Evolutionary conservation across 2,888 invertebrate genomes (phyloP).

Genomic region (Litoditis marina): DNA sequence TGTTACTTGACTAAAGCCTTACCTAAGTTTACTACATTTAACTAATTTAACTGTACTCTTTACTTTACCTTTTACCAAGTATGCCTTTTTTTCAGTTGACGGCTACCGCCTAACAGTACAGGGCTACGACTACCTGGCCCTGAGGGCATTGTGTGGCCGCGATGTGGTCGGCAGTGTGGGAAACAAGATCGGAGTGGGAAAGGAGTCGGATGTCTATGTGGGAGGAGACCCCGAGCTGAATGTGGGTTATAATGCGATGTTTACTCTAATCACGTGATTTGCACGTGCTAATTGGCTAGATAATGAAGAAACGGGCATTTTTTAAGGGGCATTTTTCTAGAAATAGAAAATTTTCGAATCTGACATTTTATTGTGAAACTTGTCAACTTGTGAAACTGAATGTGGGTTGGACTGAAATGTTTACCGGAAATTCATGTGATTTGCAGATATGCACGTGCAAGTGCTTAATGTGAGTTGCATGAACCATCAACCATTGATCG

Average conservation of each 20-base stretch:
- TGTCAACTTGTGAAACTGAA: background rate
- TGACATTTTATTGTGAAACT: background rate
- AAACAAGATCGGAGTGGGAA: slow-evolving; percentile 96
- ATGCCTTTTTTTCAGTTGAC: slow-evolving; percentile 72
- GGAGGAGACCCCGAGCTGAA: slow-evolving; percentile 57
- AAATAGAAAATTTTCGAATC: background rate
- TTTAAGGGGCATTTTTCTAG: too few species aligned
- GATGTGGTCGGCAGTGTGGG: slow-evolving; percentile 74
- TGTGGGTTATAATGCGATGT: slow-evolving; percentile 20
- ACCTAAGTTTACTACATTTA: background rate
- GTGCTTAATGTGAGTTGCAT: too few species aligned
- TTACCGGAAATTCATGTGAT: too few species aligned
- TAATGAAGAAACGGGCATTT: background rate
- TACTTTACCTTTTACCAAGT: too few species aligned
- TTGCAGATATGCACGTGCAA: too few species aligned
- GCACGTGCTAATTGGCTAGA: too few species aligned
- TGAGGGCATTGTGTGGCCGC: slow-evolving; percentile 71
- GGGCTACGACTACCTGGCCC: slow-evolving; percentile 92
- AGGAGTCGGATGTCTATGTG: slow-evolving; percentile 74
- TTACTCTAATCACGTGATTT: background rate
- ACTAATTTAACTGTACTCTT: too few species aligned
- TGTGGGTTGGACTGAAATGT: too few species aligned
- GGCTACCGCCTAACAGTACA: slow-evolving; percentile 90
- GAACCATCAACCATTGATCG: too few species aligned
- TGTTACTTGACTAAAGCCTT: too few species aligned